A percentile compares a stretch with the other conserved stretches of the same genome.
Evolutionary conservation across 1,140 invertebrate genomes (phyloP).

Genomic region (Scaptomyza hsui): DNA sequence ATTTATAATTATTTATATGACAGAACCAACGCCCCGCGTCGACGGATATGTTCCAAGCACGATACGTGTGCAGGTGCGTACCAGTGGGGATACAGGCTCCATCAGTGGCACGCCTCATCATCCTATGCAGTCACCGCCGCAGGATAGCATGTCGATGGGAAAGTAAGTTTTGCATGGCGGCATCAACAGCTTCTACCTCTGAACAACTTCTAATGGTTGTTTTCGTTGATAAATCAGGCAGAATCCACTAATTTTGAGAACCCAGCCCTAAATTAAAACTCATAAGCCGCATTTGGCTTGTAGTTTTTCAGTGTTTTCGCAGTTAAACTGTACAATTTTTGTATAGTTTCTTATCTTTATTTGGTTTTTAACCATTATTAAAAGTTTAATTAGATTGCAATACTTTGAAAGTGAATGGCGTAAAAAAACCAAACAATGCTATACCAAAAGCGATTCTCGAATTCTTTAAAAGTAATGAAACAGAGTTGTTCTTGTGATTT

Average conservation of each 20-base stretch:
- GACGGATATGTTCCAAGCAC: slow-evolving; percentile 95
- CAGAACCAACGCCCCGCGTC: slow-evolving; percentile 87
- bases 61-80: slow-evolving; percentile 91
- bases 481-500: slow-evolving; percentile 2
- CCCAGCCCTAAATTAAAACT: neutral
- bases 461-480: slow-evolving; percentile 11
- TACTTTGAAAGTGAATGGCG: slow-evolving; percentile 68
- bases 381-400: slow-evolving; percentile 73
- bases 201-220: neutral
- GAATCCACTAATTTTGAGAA: neutral
- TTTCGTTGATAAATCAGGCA: neutral
- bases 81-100: slow-evolving; percentile 84
- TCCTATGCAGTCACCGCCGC: slow-evolving; percentile 88
- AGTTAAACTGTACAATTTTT: slow-evolving; percentile 24
- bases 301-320: neutral
- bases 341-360: slow-evolving; percentile 38
- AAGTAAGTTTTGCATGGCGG: slow-evolving; percentile 74
- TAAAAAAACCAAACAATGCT: slow-evolving; percentile 15
- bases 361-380: slow-evolving; percentile 40
- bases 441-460: slow-evolving; percentile 9
- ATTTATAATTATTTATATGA: slow-evolving; percentile 1
- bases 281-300: neutral
- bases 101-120: slow-evolving; percentile 87
- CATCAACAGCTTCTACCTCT: neutral
- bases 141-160: slow-evolving; percentile 72